Evolutionary conservation across 1,140 invertebrate species (phyloP).

Genomic region (Antheraea mylitta): DNA sequence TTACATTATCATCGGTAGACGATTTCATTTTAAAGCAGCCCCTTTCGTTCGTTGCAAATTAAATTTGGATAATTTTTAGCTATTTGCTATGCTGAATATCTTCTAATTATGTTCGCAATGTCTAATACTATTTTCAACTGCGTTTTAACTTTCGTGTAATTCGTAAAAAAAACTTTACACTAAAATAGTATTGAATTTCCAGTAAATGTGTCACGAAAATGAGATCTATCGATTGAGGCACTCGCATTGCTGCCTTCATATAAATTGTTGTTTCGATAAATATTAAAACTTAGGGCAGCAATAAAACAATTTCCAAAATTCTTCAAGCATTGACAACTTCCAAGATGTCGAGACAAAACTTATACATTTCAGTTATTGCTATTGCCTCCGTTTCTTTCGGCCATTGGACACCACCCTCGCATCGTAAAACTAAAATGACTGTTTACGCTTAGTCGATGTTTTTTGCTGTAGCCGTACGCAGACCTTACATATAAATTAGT

Average conservation of each 20-base stretch:
- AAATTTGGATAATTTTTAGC: too few species aligned
- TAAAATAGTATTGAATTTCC: slow-evolving; percentile 13
- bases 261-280: slow-evolving; percentile 29
- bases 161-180: background rate
- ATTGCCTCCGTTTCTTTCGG: background rate
- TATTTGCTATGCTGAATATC: too few species aligned
- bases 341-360: background rate
- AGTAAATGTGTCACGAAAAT: slow-evolving; percentile 16
- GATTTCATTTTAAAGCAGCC: too few species aligned
- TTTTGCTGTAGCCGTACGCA: background rate
- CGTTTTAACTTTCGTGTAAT: background rate
- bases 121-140: too few species aligned
- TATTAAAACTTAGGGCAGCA: slow-evolving; percentile 32
- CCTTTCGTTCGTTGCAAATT: too few species aligned
- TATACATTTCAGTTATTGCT: background rate
- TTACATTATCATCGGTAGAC: too few species aligned
- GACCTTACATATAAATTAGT: background rate
- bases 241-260: slow-evolving; percentile 16
- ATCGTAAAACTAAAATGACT: background rate
- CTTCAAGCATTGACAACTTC: background rate
- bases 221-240: slow-evolving; percentile 25
- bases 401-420: background rate
- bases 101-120: too few species aligned
- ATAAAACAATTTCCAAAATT: slow-evolving; percentile 29
- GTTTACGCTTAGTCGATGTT: background rate